phyloP scores from a whole-genome alignment of 1,140 invertebrate species.

The Sarcophaga peregrina region DNA sequence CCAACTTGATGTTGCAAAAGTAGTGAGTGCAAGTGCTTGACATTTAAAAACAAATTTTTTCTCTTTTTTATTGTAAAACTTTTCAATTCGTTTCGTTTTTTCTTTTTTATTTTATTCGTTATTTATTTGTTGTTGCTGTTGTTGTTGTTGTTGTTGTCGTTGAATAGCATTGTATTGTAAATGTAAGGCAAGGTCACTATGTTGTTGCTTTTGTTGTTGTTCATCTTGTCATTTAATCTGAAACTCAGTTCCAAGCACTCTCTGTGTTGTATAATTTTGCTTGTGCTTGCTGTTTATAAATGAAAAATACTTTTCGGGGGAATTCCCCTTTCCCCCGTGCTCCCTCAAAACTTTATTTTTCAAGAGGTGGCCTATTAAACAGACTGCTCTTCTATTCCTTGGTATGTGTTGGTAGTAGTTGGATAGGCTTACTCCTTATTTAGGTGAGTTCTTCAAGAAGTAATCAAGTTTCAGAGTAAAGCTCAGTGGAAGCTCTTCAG shows the following conservation, averaged over 20 bases:
- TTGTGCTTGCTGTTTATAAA: constrained; percentile 16
- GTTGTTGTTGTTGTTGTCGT: background rate
- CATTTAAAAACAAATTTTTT: constrained; percentile 11
- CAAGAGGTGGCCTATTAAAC: too few relatives aligned
- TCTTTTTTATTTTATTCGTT: background rate
- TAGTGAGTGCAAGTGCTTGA: background rate
- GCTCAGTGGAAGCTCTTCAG: too few relatives aligned
- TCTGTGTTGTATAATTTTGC: background rate
- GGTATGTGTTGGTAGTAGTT: too few relatives aligned
- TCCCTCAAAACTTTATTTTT: too few relatives aligned
- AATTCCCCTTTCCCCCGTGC: too few relatives aligned
- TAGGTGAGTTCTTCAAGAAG: too few relatives aligned
- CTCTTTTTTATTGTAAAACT: background rate
- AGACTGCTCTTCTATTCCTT: too few relatives aligned
- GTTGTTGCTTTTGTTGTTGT: background rate
- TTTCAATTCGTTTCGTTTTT: background rate
- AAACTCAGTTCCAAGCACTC: background rate
- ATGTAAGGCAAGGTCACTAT: constrained; percentile 10
- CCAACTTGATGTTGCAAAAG: too few relatives aligned
- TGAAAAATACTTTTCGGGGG: background rate
- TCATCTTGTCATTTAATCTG: background rate
- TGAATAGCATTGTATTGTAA: background rate
- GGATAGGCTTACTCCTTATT: too few relatives aligned
- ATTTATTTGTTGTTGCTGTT: background rate
- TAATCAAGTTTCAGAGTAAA: too few relatives aligned